Base-by-base conservation (phyloP, 2,113 vertebrate genomes). In the Syngnathus typhle region DNA sequence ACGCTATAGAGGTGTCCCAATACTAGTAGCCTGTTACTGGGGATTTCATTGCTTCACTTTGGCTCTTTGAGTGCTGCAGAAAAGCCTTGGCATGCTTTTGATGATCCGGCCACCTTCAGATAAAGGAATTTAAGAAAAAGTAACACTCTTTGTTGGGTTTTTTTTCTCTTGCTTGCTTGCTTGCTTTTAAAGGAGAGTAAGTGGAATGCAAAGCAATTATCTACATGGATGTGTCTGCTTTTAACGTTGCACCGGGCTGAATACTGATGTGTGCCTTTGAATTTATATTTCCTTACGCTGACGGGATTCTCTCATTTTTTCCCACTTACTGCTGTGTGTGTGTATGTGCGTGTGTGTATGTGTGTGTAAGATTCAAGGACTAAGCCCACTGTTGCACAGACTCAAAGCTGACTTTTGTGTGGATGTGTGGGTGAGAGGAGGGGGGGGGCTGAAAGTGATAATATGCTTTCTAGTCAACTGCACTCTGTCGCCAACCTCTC, bases 391-490 rank as follows among this genome's bases (percentile, higher is more conserved):
- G 76, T 82, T 87, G 79, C 78, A 74, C 77, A 21, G 68, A 82
- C 83, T 85, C 83, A 86, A 82, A 88, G 77, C 78, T 81, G 78
- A 79, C 5, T 47, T 19, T 44, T 62, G 38, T 21, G n/a, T 27
- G 11, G 6, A 36, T 41, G 59, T 9, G 6, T 6, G 13, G 9
- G 6, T 5, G 23, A 6, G 38, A 6, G 72, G 16, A 1, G 46
- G 19, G 47, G 18, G 11, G 37, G 46, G 71, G 70, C 67, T 79
- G 77, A 86, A 84, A 83, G 82, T 70, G 69, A 78, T 88, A 72
- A 88, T 91, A 73, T 85, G 82, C 76, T 88, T 86, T 84, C 70
- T 58, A 85, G 83, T 86, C 75, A 66, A 69, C 67, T 68, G 72
- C 62, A 70, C 73, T 77, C 52, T 73, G 79, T 84, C 78, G 78